Evolutionary conservation across 2,888 invertebrate species (phyloP), one percentile per base, ranked within the genome.

Genomic region (Graphium colonna): DNA sequence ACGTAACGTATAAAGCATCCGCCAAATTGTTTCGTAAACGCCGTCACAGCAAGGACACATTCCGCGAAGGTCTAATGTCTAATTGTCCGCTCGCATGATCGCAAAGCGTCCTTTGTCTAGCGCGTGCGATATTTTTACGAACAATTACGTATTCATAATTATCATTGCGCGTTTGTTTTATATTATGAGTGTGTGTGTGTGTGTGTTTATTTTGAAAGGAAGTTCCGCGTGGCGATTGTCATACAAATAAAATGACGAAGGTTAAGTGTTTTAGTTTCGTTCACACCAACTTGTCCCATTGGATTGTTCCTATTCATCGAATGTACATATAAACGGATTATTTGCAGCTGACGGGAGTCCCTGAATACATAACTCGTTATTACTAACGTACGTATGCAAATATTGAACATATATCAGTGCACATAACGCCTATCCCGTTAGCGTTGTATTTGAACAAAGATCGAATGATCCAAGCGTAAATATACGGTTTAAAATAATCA

Each of bases 11-110:
- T 50, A 44, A 48, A 49, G 44, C 49, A 61, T 56, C 63, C 57
- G 56, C 49, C 51, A 61, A 60, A 60, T 62, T 60, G 60, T 58
- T 60, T 59, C 55, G 50, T 60, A 64, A 60, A 63, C 56, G 58
- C 58, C 62, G 57, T 55, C 21, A n/a, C 54, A 58, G 45, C 65
- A 61, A 64, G 61, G 64, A 63, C 64, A 58, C 54, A 15, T 40
- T 50, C 49, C 36, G 58, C 41, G 62, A 62, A 61, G 60, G 60
- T 60, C 48, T 53, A 12, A 49, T 33, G 46, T 41, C 15, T 52
- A 46, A 52, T 44, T 48, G 52, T 48, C 28, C 10, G 5, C 28
- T 10, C 17, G 28, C 33, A 47, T 47, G 10, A 13, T 39, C 39
- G 39, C 40, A 31, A 31, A 1, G 12, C 18, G 43, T 48, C 31